These are phyloP conservation scores for Toxotes jaculatrix DNA, from an alignment of 2,113 vertebrate genomes.

Conservation along the genomic window DNA sequence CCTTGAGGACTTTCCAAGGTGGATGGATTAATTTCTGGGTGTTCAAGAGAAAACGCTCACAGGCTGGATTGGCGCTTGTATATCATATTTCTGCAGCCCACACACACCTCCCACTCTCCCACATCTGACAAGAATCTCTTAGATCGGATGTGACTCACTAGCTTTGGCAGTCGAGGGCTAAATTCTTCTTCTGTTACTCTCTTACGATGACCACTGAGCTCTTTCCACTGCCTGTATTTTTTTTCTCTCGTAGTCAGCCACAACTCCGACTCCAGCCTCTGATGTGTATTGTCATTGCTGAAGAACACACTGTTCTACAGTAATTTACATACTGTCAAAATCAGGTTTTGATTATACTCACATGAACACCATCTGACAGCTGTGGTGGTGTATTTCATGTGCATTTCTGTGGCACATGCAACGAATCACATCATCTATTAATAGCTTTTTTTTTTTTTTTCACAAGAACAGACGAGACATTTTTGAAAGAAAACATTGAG, in stretches of 20 bases:
- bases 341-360: constrained; percentile 26
- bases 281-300: constrained; percentile 23
- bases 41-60: constrained; percentile 64
- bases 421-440: constrained; percentile 7
- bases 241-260: constrained; percentile 31
- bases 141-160: constrained; percentile 81
- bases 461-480: constrained; percentile 1
- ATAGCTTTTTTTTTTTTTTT: constrained; percentile 16
- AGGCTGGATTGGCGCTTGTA: constrained; percentile 70
- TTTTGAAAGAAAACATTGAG: constrained; percentile 13
- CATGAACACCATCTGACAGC: constrained; percentile 38
- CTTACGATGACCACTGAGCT: constrained; percentile 59
- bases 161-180: constrained; percentile 75
- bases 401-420: constrained; percentile 7
- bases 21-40: constrained; percentile 69
- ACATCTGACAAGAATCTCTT: constrained; percentile 77
- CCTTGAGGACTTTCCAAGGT: constrained; percentile 68
- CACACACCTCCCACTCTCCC: constrained; percentile 76
- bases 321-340: constrained; percentile 43
- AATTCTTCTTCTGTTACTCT: constrained; percentile 78
- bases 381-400: constrained; percentile 8
- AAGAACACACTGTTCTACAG: constrained; percentile 28
- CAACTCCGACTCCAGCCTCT: constrained; percentile 13
- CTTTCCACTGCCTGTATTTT: constrained; percentile 53
- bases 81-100: constrained; percentile 79